Conservation (phyloP, 2,888 invertebrate species). For the Pyrochroa serraticornis region DNA sequence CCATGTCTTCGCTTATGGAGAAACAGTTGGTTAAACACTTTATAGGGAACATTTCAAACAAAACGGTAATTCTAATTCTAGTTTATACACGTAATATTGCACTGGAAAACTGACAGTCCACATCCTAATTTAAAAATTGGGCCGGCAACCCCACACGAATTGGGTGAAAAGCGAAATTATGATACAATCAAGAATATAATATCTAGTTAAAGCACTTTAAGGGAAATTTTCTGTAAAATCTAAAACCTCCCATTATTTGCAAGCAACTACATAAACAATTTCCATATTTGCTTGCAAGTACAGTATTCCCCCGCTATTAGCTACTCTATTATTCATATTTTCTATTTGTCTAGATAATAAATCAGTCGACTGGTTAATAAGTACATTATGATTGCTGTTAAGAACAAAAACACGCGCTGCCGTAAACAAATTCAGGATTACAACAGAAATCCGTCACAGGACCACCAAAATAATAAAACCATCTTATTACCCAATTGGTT, state of each 20-base stretch:
- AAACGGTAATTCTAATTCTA: constrained; percentile 4
- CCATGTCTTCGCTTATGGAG: no score
- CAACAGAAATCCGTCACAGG: no score
- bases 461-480: no score
- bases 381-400: constrained; percentile 26
- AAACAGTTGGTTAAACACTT: no score
- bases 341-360: constrained; percentile 22
- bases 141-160: no score
- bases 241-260: constrained; percentile 11
- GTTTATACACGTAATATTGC: constrained; percentile 16
- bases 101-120: constrained; percentile 11
- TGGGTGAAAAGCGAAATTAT: no score
- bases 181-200: neutral
- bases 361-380: constrained; percentile 31
- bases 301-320: constrained; percentile 8
- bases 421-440: neutral
- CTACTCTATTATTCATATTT: constrained; percentile 16
- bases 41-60: no score
- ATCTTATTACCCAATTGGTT: no score
- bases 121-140: no score
- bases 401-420: neutral
- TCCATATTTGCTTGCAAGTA: constrained; percentile 14
- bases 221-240: constrained; percentile 17
- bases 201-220: constrained; percentile 32
- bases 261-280: constrained; percentile 9